Evolutionary conservation across 2,797 vertebrate species (phyloP).

Genomic region (Labroides dimidiatus): DNA sequence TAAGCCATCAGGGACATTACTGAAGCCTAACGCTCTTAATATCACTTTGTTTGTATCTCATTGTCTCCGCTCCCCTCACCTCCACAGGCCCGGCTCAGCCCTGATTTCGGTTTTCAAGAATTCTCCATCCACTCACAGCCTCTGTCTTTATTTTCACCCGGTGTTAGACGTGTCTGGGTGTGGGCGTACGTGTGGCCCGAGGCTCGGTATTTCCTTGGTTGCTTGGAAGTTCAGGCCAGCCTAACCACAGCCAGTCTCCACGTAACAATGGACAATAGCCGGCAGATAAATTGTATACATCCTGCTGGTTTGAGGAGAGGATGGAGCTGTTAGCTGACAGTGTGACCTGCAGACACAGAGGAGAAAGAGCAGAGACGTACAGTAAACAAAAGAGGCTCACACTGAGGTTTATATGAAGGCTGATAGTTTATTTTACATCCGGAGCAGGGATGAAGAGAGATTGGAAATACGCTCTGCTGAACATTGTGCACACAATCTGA

Average conservation of each 20-base stretch:
- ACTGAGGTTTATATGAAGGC: neutral
- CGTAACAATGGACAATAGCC: conserved; percentile 66
- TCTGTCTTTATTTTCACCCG: conserved; percentile 31
- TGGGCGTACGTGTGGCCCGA: conserved; percentile 2
- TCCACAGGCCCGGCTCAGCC: neutral
- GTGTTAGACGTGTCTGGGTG: conserved; percentile 2
- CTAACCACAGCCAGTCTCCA: conserved; percentile 20
- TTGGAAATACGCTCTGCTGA: neutral
- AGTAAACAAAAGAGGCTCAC: neutral
- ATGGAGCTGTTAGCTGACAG: conserved; percentile 12
- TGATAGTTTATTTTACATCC: neutral
- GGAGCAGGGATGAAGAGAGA: neutral
- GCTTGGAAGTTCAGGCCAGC: conserved; percentile 17
- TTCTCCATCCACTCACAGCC: neutral
- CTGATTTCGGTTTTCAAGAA: conserved; percentile 13
- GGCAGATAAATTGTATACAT: conserved; percentile 58
- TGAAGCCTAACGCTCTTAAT: neutral
- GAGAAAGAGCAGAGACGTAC: neutral
- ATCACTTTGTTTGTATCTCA: neutral
- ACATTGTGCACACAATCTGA: no score
- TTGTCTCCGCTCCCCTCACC: neutral
- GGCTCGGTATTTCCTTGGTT: conserved; percentile 47
- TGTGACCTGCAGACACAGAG: conserved; percentile 22
- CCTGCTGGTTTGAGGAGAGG: conserved; percentile 49
- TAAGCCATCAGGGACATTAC: no score